Evolutionary conservation across 2,797 vertebrate genomes (phyloP), one percentile per base, ranked within the genome.

Genomic region (Limosa lapponica): DNA sequence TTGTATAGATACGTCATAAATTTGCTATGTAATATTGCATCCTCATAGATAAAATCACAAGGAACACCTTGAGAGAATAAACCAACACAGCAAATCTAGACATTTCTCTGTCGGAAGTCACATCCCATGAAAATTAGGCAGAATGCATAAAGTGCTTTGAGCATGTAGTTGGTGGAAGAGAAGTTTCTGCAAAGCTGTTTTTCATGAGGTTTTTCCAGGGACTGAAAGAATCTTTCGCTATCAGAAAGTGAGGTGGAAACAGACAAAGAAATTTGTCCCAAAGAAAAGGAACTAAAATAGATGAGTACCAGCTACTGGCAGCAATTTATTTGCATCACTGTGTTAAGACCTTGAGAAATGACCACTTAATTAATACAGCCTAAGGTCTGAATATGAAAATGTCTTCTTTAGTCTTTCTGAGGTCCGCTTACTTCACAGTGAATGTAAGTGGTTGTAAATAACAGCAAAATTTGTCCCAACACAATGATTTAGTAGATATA

Each of bases 161-260:
- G 25, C 16, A 64, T 8, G 13, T 28, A 57, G 10, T 4, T 2
- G 1, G 43, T 4, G 5, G 6, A 43, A 39, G 6, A 30, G 22
- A 85, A 37, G 3, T 32, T 59, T 44, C 49, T 78, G 30, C 8
- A 34, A 57, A 61, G 14, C 3, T 46, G 6, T 10, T 77, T 80
- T 59, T 34, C 30, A 16, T 51, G 14, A 72, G 51, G 20, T 79
- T 64, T 79, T 87, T 4, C 20, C 48, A 69, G 32, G 17, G 17
- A 55, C 16, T 64, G 48, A 32, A 20, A 72, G 34, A 70, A 39
- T 14, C 14, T 37, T 84, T 84, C 14, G 16, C 8, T 57, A 11
- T 27, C 34, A 79, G 32, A 75, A 84, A 72, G 17, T 28, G 34
- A 58, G 37, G 2, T 46, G 48, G 43, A 89, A 85, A 61, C 11